Percentiles rank a stretch among this genome's conserved stretches.
These are phyloP conservation scores for Eupithecia tripunctaria DNA, from an alignment of 2,888 invertebrate species.

Conservation along the genomic window DNA sequence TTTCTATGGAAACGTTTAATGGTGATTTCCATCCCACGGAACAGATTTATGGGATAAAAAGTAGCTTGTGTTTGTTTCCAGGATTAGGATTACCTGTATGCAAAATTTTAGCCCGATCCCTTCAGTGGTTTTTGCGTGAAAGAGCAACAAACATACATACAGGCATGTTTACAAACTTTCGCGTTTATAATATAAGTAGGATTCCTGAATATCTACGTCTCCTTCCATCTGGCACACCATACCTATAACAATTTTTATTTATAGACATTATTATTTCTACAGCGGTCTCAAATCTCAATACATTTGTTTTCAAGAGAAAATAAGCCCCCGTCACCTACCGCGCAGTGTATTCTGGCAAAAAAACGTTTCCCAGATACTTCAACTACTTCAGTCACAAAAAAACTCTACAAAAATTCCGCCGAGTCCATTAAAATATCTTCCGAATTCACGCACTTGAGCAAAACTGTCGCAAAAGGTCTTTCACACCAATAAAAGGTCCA, in stretches of 20 bases:
- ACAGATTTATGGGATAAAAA: no score
- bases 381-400: constrained; percentile 9
- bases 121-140: no score
- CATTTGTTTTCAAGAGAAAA: background rate
- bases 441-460: constrained; percentile 41
- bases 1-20: no score
- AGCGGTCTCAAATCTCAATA: background rate
- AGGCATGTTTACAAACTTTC: no score
- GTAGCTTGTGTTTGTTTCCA: no score
- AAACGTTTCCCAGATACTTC: constrained; percentile 20
- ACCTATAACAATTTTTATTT: background rate
- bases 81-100: no score
- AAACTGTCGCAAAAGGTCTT: constrained; percentile 40
- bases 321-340: constrained; percentile 12
- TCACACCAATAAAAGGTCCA: constrained; percentile 26
- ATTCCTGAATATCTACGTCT: no score
- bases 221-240: background rate
- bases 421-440: constrained; percentile 43
- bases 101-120: no score
- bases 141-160: no score
- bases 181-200: no score
- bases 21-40: no score
- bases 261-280: background rate
- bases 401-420: constrained; percentile 9
- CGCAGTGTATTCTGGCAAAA: constrained; percentile 17